Base-by-base conservation (phyloP, 1,140 invertebrate species). In the Venustaconcha ellipsiformis region DNA sequence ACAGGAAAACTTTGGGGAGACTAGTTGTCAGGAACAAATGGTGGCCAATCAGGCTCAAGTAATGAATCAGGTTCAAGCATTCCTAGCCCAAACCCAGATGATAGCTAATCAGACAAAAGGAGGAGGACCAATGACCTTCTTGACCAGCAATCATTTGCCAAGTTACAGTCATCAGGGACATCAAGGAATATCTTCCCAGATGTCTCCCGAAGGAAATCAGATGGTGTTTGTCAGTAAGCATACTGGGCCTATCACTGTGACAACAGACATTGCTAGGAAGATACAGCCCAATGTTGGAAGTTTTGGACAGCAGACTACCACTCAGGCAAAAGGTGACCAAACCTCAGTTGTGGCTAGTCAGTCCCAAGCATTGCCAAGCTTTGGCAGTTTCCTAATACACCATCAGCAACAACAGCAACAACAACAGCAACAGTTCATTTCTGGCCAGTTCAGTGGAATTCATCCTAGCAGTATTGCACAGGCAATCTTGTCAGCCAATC, bases 381-480 rank as follows among this genome's bases (percentile, higher is more conserved):
- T 85, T 78, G 82, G 82, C 30, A 80, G 82, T 72, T 80, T 85
- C 69, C 69, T 80, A 18, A 72, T 83, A 18, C 82, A 81, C 60
- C 81, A 82, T 63, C 82, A 85, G 56, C 79, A 83, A 63, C 82
- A 84, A 55, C 78, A 81, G 58, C 79, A 75, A 63, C 78, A 80
- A 58, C 79, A 78, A 65, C 73, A 58, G 55, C 74, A 58, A 71
- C 74, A 72, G 56, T 59, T 70, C 57, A 59, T 70, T 37, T 30
- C 68, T 59, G 60, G 37, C 37, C 37, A 48, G 37, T 48, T 48
- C 11, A 48, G 37, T 48, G 37, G 37, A 48, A 48, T 48, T 48
- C 37, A 48, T 48, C 37, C 37, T 48, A 48, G 37, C 37, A 48
- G 37, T 48, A 48, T 48, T 48, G 6, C 37, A 48, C 37, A 48